These are phyloP conservation scores for Andrena cerasifolii DNA, from an alignment of 1,140 invertebrate species.

Conservation along the genomic window DNA sequence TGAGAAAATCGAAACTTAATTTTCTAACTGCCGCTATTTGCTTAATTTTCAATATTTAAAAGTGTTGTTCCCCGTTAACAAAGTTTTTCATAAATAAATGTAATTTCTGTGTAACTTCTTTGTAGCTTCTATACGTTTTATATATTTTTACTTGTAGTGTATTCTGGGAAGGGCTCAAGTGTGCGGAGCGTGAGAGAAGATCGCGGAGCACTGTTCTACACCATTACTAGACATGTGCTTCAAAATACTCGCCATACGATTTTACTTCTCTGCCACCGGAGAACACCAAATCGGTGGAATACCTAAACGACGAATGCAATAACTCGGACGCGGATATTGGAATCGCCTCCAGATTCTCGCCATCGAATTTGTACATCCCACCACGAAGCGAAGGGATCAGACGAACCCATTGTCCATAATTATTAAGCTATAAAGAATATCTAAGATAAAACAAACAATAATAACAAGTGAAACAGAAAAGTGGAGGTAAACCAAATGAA, in stretches of 20 bases:
- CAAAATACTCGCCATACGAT: conserved; percentile 82
- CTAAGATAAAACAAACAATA: background rate
- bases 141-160: too few relatives aligned
- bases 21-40: too few relatives aligned
- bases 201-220: too few relatives aligned
- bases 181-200: too few relatives aligned
- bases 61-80: too few relatives aligned
- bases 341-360: conserved; percentile 92
- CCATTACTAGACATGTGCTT: background rate
- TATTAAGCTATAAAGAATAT: conserved; percentile 85
- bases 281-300: conserved; percentile 93
- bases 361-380: conserved; percentile 95
- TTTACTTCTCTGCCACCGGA: conserved; percentile 89
- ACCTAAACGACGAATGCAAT: conserved; percentile 91
- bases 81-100: too few relatives aligned
- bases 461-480: conserved; percentile 6
- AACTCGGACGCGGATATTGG: conserved; percentile 93
- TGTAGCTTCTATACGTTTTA: too few relatives aligned
- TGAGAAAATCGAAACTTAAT: too few relatives aligned
- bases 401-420: conserved; percentile 92
- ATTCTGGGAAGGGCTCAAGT: too few relatives aligned
- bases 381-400: conserved; percentile 96
- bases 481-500: background rate
- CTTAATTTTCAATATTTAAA: too few relatives aligned
- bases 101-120: too few relatives aligned